Evolutionary conservation across 2,888 invertebrate genomes (phyloP).

Genomic region (Augiades crinisus): DNA sequence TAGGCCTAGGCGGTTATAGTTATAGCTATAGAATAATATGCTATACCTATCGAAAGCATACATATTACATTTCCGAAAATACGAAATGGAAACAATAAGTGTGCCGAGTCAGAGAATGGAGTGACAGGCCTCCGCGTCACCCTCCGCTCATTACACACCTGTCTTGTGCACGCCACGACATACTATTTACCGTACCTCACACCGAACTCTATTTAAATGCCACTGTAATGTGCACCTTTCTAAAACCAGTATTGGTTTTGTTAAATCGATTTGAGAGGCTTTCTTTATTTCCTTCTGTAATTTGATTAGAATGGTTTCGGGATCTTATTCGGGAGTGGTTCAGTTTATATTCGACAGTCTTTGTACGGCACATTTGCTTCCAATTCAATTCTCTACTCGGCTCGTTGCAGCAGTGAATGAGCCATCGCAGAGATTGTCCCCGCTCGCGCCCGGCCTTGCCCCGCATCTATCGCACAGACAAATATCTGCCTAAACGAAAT

Average conservation of each 20-base stretch:
- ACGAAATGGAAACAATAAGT: conserved; percentile 4
- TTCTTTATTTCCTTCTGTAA: conserved; percentile 45
- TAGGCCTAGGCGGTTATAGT: too few relatives aligned
- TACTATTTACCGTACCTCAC: conserved; percentile 7
- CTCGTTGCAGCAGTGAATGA: conserved; percentile 74
- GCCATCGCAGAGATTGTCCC: conserved; percentile 71
- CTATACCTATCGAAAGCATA: not conserved
- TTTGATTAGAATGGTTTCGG: conserved; percentile 52
- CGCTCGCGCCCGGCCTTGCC: conserved; percentile 36
- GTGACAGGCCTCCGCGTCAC: conserved; percentile 24
- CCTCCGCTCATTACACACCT: conserved; percentile 24
- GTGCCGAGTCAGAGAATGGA: conserved; percentile 8
- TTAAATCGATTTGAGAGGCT: conserved; percentile 19
- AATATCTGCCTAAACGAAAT: conserved; percentile 43
- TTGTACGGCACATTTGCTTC: conserved; percentile 74
- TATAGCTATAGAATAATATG: too few relatives aligned
- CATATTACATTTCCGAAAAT: not conserved
- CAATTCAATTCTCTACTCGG: conserved; percentile 75
- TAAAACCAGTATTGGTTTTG: conserved; percentile 20
- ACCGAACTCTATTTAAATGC: conserved; percentile 18
- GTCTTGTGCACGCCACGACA: conserved; percentile 18
- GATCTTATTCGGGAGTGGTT: conserved; percentile 56
- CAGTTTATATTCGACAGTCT: conserved; percentile 70
- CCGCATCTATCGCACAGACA: conserved; percentile 36
- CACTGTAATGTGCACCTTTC: conserved; percentile 22